Conservation (phyloP, 2,888 invertebrate genomes). For the Linnaemya tessellans region DNA sequence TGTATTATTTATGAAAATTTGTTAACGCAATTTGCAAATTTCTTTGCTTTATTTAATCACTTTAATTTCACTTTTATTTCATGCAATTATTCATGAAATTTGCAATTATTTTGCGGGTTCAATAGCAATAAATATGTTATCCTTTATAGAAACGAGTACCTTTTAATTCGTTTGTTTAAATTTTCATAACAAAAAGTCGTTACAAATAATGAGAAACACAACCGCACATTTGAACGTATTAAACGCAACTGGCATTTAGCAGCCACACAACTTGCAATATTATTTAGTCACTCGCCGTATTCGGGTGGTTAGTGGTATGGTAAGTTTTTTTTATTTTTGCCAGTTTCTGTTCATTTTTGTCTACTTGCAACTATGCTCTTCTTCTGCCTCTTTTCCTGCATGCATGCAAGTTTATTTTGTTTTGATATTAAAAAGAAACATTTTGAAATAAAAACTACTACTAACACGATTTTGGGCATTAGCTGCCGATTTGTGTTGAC, state of each 20-base stretch:
- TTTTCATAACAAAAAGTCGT: conserved; percentile 28
- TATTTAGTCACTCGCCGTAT: conserved; percentile 62
- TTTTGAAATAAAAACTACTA: conserved; percentile 24
- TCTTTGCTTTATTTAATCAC: neutral
- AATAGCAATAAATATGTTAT: conserved; percentile 36
- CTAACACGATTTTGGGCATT: conserved; percentile 51
- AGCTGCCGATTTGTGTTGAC: conserved; percentile 41
- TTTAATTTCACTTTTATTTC: conserved; percentile 40
- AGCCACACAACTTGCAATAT: conserved; percentile 71
- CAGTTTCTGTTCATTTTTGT: conserved; percentile 27
- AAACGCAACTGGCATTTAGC: conserved; percentile 79
- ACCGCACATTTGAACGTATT: conserved; percentile 80
- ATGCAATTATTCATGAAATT: neutral
- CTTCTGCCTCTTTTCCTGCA: conserved; percentile 55
- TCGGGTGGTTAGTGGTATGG: conserved; percentile 57
- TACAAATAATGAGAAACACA: conserved; percentile 57
- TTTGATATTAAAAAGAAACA: conserved; percentile 11
- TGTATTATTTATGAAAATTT: neutral
- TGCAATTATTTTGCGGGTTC: neutral
- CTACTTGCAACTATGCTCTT: conserved; percentile 46
- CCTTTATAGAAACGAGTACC: conserved; percentile 26
- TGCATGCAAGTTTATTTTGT: conserved; percentile 41
- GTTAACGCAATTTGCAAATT: neutral
- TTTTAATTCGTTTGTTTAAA: conserved; percentile 40
- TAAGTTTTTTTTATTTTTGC: conserved; percentile 59